Evolutionary conservation across 2,888 invertebrate species (phyloP).

Genomic region (Labia minor): DNA sequence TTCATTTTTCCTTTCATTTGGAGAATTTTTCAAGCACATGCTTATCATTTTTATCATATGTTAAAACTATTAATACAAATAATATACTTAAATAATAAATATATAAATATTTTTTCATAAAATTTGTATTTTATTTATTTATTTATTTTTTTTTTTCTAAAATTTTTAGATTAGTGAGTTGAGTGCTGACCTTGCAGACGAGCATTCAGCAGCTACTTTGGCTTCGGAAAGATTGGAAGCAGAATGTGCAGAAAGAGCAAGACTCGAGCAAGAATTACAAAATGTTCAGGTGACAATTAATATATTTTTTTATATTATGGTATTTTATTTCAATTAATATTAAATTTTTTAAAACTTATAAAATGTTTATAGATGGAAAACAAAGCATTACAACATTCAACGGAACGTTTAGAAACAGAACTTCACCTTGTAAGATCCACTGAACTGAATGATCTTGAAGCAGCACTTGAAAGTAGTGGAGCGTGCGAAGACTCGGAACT

Average conservation of each 20-base stretch:
- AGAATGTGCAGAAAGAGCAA: slow-evolving; percentile 75
- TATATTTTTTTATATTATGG: not conserved
- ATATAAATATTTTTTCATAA: no score
- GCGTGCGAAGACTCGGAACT: not conserved
- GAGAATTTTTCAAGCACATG: no score
- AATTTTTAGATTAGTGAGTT: slow-evolving; percentile 78
- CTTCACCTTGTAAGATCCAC: slow-evolving; percentile 69
- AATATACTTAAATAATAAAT: no score
- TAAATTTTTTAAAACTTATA: slow-evolving; percentile 9
- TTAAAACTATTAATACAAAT: no score
- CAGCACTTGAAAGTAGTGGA: not conserved
- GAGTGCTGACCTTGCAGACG: slow-evolving; percentile 84
- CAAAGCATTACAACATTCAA: slow-evolving; percentile 60
- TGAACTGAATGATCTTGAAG: slow-evolving; percentile 43
- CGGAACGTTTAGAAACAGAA: slow-evolving; percentile 77
- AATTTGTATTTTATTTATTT: no score
- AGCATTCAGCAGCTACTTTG: slow-evolving; percentile 78
- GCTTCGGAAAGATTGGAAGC: slow-evolving; percentile 84
- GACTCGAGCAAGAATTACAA: slow-evolving; percentile 76
- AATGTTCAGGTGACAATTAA: slow-evolving; percentile 50
- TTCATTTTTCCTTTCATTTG: no score
- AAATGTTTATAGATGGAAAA: slow-evolving; percentile 44
- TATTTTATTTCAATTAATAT: no score
- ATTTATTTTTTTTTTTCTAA: no score
- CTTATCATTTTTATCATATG: no score